Evolutionary conservation across 2,888 invertebrate genomes (phyloP), one percentile per base, ranked within the genome.

Genomic region (Acanthoscelides obtectus): DNA sequence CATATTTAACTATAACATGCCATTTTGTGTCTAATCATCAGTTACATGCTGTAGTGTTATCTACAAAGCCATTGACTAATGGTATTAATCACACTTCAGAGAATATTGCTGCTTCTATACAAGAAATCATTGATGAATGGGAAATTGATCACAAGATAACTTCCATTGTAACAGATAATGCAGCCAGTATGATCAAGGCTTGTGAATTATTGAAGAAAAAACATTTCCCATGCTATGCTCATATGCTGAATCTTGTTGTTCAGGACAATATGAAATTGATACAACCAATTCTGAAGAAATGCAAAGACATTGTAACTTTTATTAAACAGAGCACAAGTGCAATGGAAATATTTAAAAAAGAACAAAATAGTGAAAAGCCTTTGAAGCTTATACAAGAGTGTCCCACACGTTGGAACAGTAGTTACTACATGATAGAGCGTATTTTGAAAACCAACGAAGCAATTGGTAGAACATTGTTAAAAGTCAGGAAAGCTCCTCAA

Each of bases 161-260:
- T n/a, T 75, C 73, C 27, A 75, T 75, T 66, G 75, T 75, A 20
- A 75, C 71, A 25, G 74, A 76, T 65, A 76, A 73, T 69, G 74
- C 72, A 17, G 19, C 72, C 12, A 74, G 72, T 66, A 76, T 76
- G 76, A 68, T 72, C 17, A 73, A 71, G 64, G 70, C 76, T 6
- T 75, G 72, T 67, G 71, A 73, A n/a, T 17, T 74, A 6, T 64
- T 73, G 20, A 64, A 73, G 45, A 72, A 74, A 72, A 27, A 25
- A 25, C 70, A 71, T 68, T 45, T 76, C 8, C 72, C 74, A 69
- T 76, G 74, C 67, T 76, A 68, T 71, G 73, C 76, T 19, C 73
- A 76, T 45, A 71, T 72, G 3, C 25, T 75, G 6, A 75, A 76
- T 70, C 71, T 76, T 19, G 72, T 73, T 17, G 72, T 74, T 4